Evolutionary conservation across 2,113 vertebrate species (phyloP).

Genomic region (Myotis brandtii): DNA sequence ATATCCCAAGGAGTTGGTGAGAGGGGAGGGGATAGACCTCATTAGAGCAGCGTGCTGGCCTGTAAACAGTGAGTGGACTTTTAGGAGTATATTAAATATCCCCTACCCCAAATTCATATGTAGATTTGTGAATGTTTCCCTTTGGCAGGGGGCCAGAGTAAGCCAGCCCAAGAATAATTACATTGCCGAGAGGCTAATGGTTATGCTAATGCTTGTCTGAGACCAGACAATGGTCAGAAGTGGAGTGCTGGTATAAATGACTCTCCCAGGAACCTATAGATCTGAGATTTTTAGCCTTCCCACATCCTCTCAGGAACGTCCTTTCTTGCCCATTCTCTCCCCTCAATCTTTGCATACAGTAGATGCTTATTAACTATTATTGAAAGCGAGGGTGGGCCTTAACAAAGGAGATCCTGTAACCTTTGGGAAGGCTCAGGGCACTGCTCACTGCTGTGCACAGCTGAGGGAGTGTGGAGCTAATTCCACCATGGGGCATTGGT

Average conservation of each 20-base stretch:
- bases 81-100: constrained; percentile 33
- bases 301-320: not conserved
- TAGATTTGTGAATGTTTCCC: constrained; percentile 39
- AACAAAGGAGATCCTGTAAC: not conserved
- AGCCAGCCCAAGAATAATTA: constrained; percentile 56
- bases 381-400: not conserved
- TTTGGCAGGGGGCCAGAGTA: constrained; percentile 44
- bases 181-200: constrained; percentile 38
- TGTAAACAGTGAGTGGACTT: not conserved
- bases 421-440: not conserved
- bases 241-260: constrained; percentile 3
- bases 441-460: not conserved
- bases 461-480: not conserved
- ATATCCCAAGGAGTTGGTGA: not conserved
- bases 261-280: not conserved
- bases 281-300: constrained; percentile 10
- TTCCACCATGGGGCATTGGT: not conserved
- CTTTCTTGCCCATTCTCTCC: not conserved
- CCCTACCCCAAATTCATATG: not conserved
- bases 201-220: constrained; percentile 61
- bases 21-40: not conserved
- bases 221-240: constrained; percentile 46
- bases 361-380: not conserved
- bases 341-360: not conserved
- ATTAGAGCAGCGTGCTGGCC: not conserved